Base-by-base conservation (phyloP, 2,113 vertebrate genomes). In the Collichthys lucidus region DNA sequence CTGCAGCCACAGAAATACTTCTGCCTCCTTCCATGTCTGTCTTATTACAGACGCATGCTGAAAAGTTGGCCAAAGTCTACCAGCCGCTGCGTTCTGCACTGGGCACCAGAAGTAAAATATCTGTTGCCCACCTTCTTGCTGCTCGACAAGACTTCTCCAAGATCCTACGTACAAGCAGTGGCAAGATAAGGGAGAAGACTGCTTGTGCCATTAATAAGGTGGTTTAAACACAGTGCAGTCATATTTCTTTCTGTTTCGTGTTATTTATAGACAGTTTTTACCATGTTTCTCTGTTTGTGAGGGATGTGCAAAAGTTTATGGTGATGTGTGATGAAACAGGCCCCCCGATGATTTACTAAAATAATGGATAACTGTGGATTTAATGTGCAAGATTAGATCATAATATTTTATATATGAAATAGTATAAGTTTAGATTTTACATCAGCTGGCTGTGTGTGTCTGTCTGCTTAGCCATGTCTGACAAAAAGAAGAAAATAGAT, bases 191-290 rank as follows among this genome's bases (percentile, higher is more conserved):
- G 75, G 97, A 99, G 88, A 99, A 97, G 93, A 97, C 97, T 10
- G 96, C 96, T 0, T 99, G 98, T 91, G 97, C 98, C 82, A 97
- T 99, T 82, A 99, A 99, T 90, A 99, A 99, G 97, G 98, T 98
- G n/a, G 26, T 76, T 26, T 20, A 4, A 10, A 22, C 2, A 42
- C 16, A 11, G 19, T 40, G 20, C 22, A 2, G 14, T 44, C 7
- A 14, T 19, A 3, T 0, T 22, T 29, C 24, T 46, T 24, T 11
- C 4, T 29, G 0, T 29, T 22, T 61, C 5, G 8, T 35, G 5
- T 20, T n/a, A 29, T 67, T 53, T 3, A 16, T 14, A 15, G 11
- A 40, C 3, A 4, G 20, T 47, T 53, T 15, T 55, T 29, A 19
- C 52, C 4, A 5, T 17, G 2, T 46, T 40, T 42, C 4, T 63